Conservation (phyloP, 1,140 invertebrate genomes). For the Heliothis virescens region DNA sequence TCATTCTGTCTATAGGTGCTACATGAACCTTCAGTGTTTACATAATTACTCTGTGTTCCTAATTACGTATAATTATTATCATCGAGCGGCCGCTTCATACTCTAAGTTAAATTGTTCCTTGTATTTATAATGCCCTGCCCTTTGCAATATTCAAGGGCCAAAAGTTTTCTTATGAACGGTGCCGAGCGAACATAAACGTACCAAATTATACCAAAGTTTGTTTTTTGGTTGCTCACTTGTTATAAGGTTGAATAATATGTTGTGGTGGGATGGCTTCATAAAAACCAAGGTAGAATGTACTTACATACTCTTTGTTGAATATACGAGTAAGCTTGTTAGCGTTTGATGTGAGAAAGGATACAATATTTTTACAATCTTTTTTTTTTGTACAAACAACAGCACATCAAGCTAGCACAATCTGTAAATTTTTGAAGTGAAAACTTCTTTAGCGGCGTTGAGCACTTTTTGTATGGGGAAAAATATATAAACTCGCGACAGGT, state of each 20-base stretch:
- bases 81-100: slow-evolving; percentile 34
- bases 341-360: too few species aligned
- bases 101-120: slow-evolving; percentile 50
- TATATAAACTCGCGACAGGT: too few species aligned
- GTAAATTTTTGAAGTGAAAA: too few species aligned
- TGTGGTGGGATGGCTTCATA: neutral
- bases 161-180: slow-evolving; percentile 47
- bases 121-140: slow-evolving; percentile 41
- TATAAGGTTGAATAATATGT: slow-evolving; percentile 27
- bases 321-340: neutral
- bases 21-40: slow-evolving; percentile 1
- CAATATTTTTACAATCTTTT: too few species aligned
- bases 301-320: neutral
- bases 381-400: too few species aligned
- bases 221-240: slow-evolving; percentile 26
- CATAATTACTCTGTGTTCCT: slow-evolving; percentile 21
- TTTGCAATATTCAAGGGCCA: slow-evolving; percentile 40
- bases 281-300: slow-evolving; percentile 21
- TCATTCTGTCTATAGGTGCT: neutral
- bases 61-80: slow-evolving; percentile 51
- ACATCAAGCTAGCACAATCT: too few species aligned
- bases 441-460: too few species aligned
- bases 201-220: slow-evolving; percentile 24
- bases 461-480: too few species aligned
- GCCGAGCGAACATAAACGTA: slow-evolving; percentile 10